These are phyloP conservation scores for Orchesellides sinensis DNA, from an alignment of 2,888 invertebrate species.

Conservation along the genomic window DNA sequence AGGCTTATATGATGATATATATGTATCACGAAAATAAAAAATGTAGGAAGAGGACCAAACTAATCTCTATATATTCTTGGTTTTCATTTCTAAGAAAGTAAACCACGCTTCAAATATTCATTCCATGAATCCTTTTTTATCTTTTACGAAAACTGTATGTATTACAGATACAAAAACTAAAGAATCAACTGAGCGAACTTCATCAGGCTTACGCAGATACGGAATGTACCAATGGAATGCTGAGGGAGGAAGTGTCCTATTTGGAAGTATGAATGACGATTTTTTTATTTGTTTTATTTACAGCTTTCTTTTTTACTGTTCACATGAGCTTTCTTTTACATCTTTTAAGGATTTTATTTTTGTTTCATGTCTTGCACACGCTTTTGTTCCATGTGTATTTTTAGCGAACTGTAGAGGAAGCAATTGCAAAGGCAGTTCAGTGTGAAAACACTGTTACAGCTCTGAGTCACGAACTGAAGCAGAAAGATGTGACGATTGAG, in stretches of 20 bases:
- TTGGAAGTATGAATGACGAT: conserved; percentile 75
- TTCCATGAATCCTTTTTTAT: conserved; percentile 19
- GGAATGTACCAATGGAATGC: conserved; percentile 84
- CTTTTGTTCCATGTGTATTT: conserved; percentile 2
- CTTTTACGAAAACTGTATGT: neutral
- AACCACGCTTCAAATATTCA: conserved; percentile 6
- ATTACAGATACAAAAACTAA: conserved; percentile 71
- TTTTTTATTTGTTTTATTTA: conserved; percentile 6
- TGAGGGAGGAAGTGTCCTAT: conserved; percentile 82
- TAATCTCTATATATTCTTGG: too few relatives aligned
- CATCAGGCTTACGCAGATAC: conserved; percentile 80
- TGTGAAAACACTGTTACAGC: conserved; percentile 78
- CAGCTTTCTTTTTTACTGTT: neutral
- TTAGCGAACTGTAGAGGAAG: conserved; percentile 73
- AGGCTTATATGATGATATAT: too few relatives aligned
- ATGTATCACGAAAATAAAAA: too few relatives aligned
- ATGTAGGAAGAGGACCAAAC: too few relatives aligned
- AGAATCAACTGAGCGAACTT: conserved; percentile 71
- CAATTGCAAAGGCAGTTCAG: conserved; percentile 66
- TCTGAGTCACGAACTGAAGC: conserved; percentile 79
- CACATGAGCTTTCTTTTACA: neutral
- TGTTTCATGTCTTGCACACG: neutral
- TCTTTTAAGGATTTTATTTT: neutral
- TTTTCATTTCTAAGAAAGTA: too few relatives aligned
- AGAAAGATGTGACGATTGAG: conserved; percentile 79